Percentiles rank a stretch among this genome's conserved stretches.
phyloP scores from a whole-genome alignment of 2,113 vertebrate species.

The Oreochromis aureus region DNA sequence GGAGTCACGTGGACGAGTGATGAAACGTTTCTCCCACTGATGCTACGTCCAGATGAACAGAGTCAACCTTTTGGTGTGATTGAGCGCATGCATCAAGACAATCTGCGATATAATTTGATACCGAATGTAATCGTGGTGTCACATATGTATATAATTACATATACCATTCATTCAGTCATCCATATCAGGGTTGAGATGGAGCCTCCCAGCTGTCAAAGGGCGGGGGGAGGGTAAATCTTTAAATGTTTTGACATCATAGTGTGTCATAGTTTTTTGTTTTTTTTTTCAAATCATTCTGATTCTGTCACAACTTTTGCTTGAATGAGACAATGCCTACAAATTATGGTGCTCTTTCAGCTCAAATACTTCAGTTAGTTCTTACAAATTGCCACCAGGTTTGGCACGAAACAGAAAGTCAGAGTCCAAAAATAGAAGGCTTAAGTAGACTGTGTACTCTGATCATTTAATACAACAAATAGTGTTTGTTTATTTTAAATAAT shows the following conservation, averaged over 20 bases:
- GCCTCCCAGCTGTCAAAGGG: too few species aligned
- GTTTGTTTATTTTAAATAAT: not conserved
- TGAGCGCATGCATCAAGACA: too few species aligned
- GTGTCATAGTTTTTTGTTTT: not conserved
- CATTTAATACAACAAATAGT: not conserved
- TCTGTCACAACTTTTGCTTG: not conserved
- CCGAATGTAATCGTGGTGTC: not conserved
- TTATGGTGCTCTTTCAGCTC: not conserved
- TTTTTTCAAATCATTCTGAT: not conserved
- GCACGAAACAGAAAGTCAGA: not conserved
- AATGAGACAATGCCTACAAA: not conserved
- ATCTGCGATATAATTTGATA: not conserved
- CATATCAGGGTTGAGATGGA: too few species aligned
- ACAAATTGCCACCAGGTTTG: not conserved
- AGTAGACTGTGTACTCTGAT: not conserved
- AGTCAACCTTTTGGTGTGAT: too few species aligned
- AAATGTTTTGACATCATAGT: not conserved
- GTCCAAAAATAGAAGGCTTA: not conserved
- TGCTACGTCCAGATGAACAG: too few species aligned
- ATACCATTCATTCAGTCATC: too few species aligned
- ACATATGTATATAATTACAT: not conserved
- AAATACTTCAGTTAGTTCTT: not conserved
- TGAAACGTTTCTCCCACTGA: too few species aligned
- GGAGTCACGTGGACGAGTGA: too few species aligned
- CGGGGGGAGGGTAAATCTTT: not conserved